Conservation (phyloP, 2,797 vertebrate species). For the Schizopygopsis malacanthus region DNA sequence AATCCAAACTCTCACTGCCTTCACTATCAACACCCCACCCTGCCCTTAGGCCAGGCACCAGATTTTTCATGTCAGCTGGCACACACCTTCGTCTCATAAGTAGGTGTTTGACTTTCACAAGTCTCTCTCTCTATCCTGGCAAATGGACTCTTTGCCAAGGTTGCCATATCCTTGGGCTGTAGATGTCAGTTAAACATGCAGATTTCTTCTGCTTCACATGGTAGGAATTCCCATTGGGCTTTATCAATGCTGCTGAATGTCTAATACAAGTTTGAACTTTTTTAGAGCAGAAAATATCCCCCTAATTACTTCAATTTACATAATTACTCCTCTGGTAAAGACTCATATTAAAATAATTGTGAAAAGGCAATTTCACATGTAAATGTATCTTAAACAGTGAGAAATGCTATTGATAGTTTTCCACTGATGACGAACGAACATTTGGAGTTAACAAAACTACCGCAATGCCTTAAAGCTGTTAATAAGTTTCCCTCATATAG, state of each 20-base stretch:
- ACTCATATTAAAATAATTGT: neutral
- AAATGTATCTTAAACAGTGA: conserved; percentile 22
- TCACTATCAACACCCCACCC: conserved; percentile 76
- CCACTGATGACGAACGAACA: neutral
- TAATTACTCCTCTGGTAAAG: conserved; percentile 41
- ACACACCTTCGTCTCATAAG: conserved; percentile 82
- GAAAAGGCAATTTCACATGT: conserved; percentile 34
- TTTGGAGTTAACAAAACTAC: neutral
- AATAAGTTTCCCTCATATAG: neutral
- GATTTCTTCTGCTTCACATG: conserved; percentile 67
- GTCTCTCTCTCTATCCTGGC: conserved; percentile 77
- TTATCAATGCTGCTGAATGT: conserved; percentile 36
- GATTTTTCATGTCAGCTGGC: conserved; percentile 85
- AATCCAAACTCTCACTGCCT: conserved; percentile 75
- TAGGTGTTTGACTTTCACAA: conserved; percentile 87
- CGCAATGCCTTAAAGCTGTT: neutral
- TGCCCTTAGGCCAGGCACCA: conserved; percentile 82
- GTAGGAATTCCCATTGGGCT: conserved; percentile 47
- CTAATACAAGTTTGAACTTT: conserved; percentile 35
- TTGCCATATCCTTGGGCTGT: conserved; percentile 80
- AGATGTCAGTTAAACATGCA: conserved; percentile 83
- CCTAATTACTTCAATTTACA: conserved; percentile 38
- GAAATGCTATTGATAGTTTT: conserved; percentile 18
- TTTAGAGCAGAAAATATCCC: conserved; percentile 20
- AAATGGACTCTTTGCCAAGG: conserved; percentile 79